These are phyloP conservation scores for Bryconaethiops microstoma DNA, from an alignment of 2,797 vertebrate species.

Conservation along the genomic window DNA sequence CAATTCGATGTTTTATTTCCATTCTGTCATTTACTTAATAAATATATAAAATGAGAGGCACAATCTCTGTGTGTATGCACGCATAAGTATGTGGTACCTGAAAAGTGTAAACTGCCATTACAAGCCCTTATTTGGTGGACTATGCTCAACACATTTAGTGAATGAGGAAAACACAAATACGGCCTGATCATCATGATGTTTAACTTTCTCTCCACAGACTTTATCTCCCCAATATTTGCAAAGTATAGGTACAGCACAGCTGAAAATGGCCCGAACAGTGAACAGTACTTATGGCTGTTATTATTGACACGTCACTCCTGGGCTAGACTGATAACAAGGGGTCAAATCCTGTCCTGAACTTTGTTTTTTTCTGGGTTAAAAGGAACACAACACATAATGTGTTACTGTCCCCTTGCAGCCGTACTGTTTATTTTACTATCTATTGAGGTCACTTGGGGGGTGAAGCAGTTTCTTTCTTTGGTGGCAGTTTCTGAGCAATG, in stretches of 20 bases:
- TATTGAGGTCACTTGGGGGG: constrained; percentile 46
- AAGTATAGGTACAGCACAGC: neutral
- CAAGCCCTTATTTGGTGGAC: neutral
- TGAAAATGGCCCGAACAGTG: neutral
- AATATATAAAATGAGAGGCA: constrained; percentile 18
- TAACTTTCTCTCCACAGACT: neutral
- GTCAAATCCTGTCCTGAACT: neutral
- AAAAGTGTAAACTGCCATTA: neutral
- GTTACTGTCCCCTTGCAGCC: neutral
- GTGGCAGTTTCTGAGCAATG: constrained; percentile 73
- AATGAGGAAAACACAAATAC: neutral
- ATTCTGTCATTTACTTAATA: neutral
- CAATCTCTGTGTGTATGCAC: neutral
- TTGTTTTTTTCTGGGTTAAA: neutral
- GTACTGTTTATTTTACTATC: neutral
- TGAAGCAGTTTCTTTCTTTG: constrained; percentile 48
- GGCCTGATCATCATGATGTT: neutral
- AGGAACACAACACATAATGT: neutral
- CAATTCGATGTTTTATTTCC: neutral
- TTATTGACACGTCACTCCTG: neutral
- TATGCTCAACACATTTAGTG: neutral
- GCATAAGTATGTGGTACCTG: neutral
- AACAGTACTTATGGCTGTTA: neutral
- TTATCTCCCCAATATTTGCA: neutral
- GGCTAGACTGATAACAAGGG: neutral